Percentiles rank a stretch among this genome's conserved stretches.
Conservation (phyloP, 2,888 invertebrate species). For the Taenaris catops region DNA sequence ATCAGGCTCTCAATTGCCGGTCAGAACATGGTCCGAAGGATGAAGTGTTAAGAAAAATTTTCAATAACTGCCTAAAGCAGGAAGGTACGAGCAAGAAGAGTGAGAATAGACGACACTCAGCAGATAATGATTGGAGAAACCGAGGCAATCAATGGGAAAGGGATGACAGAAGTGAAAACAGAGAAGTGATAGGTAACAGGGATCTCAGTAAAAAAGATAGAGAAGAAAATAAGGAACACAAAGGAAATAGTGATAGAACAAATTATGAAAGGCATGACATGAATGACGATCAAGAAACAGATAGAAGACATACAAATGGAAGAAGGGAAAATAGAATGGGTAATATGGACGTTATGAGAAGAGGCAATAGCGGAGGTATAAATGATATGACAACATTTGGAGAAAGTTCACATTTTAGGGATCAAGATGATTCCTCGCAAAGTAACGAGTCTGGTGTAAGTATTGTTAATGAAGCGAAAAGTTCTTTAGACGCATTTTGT, state of each 20-base stretch:
- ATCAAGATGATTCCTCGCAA: conserved; percentile 37
- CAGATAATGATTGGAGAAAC: conserved; percentile 45
- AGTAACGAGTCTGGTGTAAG: conserved; percentile 51
- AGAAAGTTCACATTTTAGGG: conserved; percentile 32
- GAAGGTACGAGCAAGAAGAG: conserved; percentile 43
- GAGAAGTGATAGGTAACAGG: conserved; percentile 28
- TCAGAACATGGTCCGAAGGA: conserved; percentile 80
- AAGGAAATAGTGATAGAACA: conserved; percentile 24
- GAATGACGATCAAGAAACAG: conserved; percentile 20
- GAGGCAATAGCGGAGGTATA: conserved; percentile 21
- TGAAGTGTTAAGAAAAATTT: conserved; percentile 77
- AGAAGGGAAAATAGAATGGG: conserved; percentile 20
- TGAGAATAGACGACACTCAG: conserved; percentile 32
- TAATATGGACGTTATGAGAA: conserved; percentile 15
- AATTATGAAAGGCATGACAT: neutral
- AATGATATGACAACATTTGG: conserved; percentile 24
- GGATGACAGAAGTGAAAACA: conserved; percentile 29
- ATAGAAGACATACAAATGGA: conserved; percentile 12
- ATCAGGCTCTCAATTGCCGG: conserved; percentile 78
- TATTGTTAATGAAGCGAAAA: no score
- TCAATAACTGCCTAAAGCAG: conserved; percentile 76
- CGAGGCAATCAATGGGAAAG: conserved; percentile 33
- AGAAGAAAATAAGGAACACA: conserved; percentile 27
- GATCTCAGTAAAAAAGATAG: conserved; percentile 25
- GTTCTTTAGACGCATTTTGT: no score